Base-by-base conservation (phyloP, 2,113 vertebrate species). In the Leptobrachium ailaonicum region DNA sequence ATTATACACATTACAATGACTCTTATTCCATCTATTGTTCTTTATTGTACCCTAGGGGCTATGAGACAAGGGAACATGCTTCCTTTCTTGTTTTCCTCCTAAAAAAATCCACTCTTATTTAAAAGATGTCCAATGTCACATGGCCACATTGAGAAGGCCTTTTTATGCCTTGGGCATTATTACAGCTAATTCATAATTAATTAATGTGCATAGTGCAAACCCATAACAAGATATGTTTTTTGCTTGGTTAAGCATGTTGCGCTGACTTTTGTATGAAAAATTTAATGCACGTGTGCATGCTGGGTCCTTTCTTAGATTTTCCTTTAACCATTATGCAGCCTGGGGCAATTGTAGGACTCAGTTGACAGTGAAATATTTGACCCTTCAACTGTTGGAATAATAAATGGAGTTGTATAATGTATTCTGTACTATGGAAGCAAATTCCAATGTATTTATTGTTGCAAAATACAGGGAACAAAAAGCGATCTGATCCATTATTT, bases 171-270 rank as follows among this genome's bases (percentile, higher is more conserved):
- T 10, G 63, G 71, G 71, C 78, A 73, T 67, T 80, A 74, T 80
- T 73, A 73, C 73, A 80, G 47, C 70, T 80, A 74, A 80, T 80
- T 80, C 66, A 73, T 80, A 58, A 80, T 79, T 79, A 79, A 79
- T 79, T 72, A 64, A 63, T 60, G 50, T 68, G 41, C 63, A 60
- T 8, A 66, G 42, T 67, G 64, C 12, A 9, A 80, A 45, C 14
- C 78, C 78, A 73, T 58, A 80, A 73, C 53, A 67, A 54, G 41
- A 41, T 73, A 50, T 42, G 10, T 73, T 56, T 79, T 80, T 80
- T 68, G 78, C 78, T 80, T 80, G 45, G 71, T 74, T 80, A 80
- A 80, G 78, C 78, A 80, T 45, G 42, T 67, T 80, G 63, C n/a
- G 32, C 50, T 56, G 63, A 47, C 63, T 68, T 60, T 41, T 12